Conservation (phyloP, 2,113 vertebrate species). For the Stegastes partitus region DNA sequence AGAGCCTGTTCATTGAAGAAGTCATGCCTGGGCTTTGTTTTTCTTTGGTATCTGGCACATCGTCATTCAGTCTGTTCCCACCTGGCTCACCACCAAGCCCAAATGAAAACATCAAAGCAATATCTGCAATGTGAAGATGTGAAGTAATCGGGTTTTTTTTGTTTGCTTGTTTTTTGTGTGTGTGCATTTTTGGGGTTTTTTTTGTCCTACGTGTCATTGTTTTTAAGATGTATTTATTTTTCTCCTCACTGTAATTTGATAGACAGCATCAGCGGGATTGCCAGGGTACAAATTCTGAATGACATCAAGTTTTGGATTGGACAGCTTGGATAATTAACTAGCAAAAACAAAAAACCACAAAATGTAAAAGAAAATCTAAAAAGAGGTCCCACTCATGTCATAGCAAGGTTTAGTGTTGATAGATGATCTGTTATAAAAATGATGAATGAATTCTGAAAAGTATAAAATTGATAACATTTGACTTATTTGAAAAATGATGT, state of each 20-base stretch:
- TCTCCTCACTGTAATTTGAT: slow-evolving; percentile 16
- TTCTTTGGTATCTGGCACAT: slow-evolving; percentile 52
- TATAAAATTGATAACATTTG: too few species aligned
- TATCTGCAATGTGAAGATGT: slow-evolving; percentile 29
- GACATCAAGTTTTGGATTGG: not conserved
- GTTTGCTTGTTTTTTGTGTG: too few species aligned
- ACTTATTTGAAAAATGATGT: not conserved
- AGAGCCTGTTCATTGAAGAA: slow-evolving; percentile 71
- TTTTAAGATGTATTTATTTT: not conserved
- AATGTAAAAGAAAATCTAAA: too few species aligned
- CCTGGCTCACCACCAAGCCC: slow-evolving; percentile 62
- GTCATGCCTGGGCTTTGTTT: slow-evolving; percentile 66
- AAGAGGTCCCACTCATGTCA: too few species aligned
- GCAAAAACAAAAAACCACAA: not conserved
- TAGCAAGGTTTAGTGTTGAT: too few species aligned
- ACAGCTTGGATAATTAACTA: not conserved
- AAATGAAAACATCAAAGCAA: slow-evolving; percentile 69
- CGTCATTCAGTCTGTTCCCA: slow-evolving; percentile 61
- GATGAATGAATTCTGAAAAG: too few species aligned
- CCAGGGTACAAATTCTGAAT: slow-evolving; percentile 9
- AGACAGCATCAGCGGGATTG: not conserved
- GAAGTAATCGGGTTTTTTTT: slow-evolving; percentile 46
- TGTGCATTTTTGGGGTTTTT: not conserved
- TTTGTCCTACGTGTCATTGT: not conserved
- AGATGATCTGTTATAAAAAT: too few species aligned